Conservation (phyloP, 2,113 vertebrate genomes). For the Paradisaea rubra region DNA sequence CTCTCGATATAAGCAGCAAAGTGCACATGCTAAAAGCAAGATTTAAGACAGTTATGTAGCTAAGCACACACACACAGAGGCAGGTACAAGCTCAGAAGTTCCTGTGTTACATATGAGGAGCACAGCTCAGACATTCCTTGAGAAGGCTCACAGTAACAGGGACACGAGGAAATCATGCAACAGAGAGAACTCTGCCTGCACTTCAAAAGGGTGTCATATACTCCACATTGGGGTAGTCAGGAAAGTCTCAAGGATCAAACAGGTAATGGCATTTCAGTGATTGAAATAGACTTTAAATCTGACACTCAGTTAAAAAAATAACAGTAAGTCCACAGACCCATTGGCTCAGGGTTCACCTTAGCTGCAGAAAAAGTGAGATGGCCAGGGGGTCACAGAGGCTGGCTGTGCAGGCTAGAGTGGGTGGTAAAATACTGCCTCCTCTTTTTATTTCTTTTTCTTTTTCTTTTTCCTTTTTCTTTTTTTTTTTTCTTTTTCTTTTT, state of each 20-base stretch:
- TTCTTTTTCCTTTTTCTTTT: accelerated
- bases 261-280: not conserved
- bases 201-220: not conserved
- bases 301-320: not conserved
- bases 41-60: not conserved
- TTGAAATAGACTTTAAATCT: not conserved
- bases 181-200: not conserved
- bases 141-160: not conserved
- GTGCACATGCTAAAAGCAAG: accelerated
- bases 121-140: not conserved
- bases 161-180: not conserved
- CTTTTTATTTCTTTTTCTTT: not conserved
- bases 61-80: not conserved
- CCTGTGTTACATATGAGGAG: accelerated
- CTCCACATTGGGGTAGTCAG: not conserved
- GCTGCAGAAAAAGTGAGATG: not conserved
- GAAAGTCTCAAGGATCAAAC: not conserved
- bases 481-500: accelerated
- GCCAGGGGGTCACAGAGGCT: not conserved
- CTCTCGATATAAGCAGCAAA: not conserved
- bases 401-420: not conserved
- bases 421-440: not conserved
- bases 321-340: not conserved
- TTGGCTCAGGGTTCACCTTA: not conserved
- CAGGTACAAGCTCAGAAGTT: accelerated